These are phyloP conservation scores for Brachionus plicatilis DNA, from an alignment of 1,140 invertebrate genomes.

Conservation along the genomic window DNA sequence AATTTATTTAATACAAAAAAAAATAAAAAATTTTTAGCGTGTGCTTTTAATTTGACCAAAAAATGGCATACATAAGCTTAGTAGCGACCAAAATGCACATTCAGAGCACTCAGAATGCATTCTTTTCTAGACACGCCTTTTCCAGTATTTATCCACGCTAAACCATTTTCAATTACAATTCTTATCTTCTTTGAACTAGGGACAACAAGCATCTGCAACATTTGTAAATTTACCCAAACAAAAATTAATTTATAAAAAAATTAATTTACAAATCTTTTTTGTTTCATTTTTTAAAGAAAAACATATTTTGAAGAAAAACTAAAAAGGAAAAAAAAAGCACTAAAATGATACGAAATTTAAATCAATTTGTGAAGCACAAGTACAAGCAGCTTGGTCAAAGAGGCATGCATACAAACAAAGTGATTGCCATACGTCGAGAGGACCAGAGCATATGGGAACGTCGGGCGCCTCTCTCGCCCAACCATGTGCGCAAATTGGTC, in stretches of 20 bases:
- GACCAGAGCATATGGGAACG: constrained; percentile 97
- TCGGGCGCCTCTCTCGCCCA: constrained; percentile 83
- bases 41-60: neutral
- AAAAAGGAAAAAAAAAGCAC: neutral
- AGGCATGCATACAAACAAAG: constrained; percentile 1
- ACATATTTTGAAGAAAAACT: neutral
- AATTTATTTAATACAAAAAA: neutral
- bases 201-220: neutral
- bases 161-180: neutral
- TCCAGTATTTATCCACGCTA: neutral
- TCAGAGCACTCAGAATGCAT: neutral
- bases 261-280: neutral
- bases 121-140: neutral
- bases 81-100: neutral
- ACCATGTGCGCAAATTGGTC: constrained; percentile 79
- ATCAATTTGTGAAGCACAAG: neutral
- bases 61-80: neutral
- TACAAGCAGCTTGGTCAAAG: neutral
- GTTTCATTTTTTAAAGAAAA: neutral
- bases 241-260: neutral
- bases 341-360: neutral
- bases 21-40: neutral
- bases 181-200: neutral
- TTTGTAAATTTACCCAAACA: neutral
- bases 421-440: constrained; percentile 64